Conservation (phyloP, 1,140 invertebrate species). For the Mycetomoellerius zeteki region DNA sequence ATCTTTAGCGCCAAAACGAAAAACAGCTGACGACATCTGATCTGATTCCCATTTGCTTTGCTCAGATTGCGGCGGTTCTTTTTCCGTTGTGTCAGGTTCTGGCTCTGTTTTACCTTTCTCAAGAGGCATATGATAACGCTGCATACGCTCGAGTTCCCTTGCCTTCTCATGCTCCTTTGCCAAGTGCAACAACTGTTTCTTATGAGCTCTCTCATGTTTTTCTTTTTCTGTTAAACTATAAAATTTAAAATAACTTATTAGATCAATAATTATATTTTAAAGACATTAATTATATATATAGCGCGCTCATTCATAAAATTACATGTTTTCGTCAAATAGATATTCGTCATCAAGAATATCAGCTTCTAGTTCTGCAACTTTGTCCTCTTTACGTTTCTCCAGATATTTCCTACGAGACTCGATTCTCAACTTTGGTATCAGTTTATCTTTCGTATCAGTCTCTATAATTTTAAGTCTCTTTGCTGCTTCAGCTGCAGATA, state of each 20-base stretch:
- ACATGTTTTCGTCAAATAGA: constrained; percentile 96
- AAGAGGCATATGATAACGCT: constrained; percentile 97
- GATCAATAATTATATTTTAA: constrained; percentile 14
- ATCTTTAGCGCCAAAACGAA: constrained; percentile 97
- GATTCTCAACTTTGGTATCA: constrained; percentile 95
- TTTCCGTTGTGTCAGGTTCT: constrained; percentile 91
- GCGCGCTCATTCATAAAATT: constrained; percentile 84
- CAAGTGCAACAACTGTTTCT: constrained; percentile 95
- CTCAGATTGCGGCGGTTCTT: constrained; percentile 96
- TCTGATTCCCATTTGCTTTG: constrained; percentile 99
- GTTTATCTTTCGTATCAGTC: constrained; percentile 93
- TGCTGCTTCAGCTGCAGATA: constrained; percentile 91
- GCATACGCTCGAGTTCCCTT: constrained; percentile 95
- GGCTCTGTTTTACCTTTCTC: constrained; percentile 88
- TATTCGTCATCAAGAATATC: constrained; percentile 99
- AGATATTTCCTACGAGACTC: constrained; percentile 98
- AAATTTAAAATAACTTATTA: background rate
- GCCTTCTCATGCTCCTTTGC: constrained; percentile 99
- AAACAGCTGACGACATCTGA: constrained; percentile 96
- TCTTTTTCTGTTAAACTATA: constrained; percentile 95
- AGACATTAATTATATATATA: background rate
- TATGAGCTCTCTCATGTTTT: constrained; percentile 94
- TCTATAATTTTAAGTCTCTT: constrained; percentile 95
- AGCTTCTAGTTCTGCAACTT: constrained; percentile 97
- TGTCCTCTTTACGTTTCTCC: constrained; percentile 98